Evolutionary conservation across 1,140 invertebrate genomes (phyloP).

Genomic region (Drosophila asahinai): DNA sequence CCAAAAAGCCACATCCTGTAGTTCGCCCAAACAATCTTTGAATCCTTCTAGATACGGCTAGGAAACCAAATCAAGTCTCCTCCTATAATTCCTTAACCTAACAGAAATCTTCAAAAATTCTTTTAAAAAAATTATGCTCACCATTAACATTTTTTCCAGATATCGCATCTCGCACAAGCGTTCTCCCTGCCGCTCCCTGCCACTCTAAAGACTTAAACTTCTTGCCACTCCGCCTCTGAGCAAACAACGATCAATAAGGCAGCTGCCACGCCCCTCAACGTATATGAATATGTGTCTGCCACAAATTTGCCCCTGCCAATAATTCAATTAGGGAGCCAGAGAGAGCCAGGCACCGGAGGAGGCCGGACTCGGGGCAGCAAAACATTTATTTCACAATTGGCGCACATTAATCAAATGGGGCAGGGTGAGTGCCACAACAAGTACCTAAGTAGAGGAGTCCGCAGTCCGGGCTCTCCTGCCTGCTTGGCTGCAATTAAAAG

Average conservation of each 20-base stretch:
- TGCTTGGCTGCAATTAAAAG: conserved; percentile 71
- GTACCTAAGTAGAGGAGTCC: conserved; percentile 52
- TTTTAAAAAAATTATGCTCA: conserved; percentile 10
- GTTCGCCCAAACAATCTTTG: too few species aligned
- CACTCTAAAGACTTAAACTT: conserved; percentile 7
- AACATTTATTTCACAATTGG: conserved; percentile 80
- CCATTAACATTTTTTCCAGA: conserved; percentile 33
- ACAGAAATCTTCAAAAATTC: neutral
- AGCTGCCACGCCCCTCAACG: conserved; percentile 20
- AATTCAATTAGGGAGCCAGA: conserved; percentile 72
- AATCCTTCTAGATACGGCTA: too few species aligned
- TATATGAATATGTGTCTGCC: conserved; percentile 55
- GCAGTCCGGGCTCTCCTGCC: conserved; percentile 14
- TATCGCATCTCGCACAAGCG: conserved; percentile 40
- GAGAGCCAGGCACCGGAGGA: conserved; percentile 13
- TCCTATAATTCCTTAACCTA: neutral
- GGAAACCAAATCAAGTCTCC: too few species aligned
- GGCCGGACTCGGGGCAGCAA: conserved; percentile 39
- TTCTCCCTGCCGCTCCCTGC: conserved; percentile 5
- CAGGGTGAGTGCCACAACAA: conserved; percentile 66
- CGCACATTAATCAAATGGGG: conserved; percentile 78
- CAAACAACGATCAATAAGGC: conserved; percentile 54
- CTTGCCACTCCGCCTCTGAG: conserved; percentile 40
- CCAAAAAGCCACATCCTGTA: too few species aligned
- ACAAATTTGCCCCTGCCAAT: conserved; percentile 79